Evolutionary conservation across 1,140 invertebrate genomes (phyloP), one percentile per base, ranked within the genome.

Genomic region (Octopus bimaculoides): DNA sequence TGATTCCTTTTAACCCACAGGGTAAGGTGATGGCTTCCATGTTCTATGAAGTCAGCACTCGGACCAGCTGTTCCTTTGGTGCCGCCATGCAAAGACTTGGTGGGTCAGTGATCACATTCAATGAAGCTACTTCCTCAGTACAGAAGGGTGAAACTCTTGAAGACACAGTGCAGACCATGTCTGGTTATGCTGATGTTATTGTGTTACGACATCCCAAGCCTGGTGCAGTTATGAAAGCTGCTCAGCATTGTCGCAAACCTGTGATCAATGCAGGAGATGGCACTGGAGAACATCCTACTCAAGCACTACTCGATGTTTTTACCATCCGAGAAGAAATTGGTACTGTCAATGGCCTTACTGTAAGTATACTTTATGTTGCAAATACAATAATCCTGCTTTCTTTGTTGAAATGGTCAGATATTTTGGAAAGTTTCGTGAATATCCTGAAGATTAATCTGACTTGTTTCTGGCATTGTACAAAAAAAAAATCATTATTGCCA

Each of bases 321-420:
- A 99, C 98, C 20, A 99, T 99, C 84, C 92, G 98, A 87, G 96
- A 99, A 91, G 98, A 99, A 92, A 97, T 99, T 83, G 98, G 98
- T 81, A 99, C 98, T 0, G 97, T 99, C 0, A 99, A 99, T 88
- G 95, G 95, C 0, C 91, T 99, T 4, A 98, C 95, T 93, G 91
- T 91, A 84, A 86, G 87, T 84, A 53, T 41, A 14, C 8, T 56
- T 12, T 78, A 5, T 78, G 10, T 54, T 41, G 26, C 75, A 77
- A 53, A 41, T 17, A n/a, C 26, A 1, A 2, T 10, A n/a, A 41
- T 7, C 26, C n/a, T 78, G 54, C 76, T 55, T 41, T 4, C n/a
- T 75, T 52, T 56, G n/a, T 52, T 61, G 20, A 56, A 53, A 17
- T 75, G 26, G 26, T 41, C 26, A 41, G 26, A 41, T 41, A 41